Conservation (phyloP, 2,888 invertebrate species). For the Acanthosepion esculentum region DNA sequence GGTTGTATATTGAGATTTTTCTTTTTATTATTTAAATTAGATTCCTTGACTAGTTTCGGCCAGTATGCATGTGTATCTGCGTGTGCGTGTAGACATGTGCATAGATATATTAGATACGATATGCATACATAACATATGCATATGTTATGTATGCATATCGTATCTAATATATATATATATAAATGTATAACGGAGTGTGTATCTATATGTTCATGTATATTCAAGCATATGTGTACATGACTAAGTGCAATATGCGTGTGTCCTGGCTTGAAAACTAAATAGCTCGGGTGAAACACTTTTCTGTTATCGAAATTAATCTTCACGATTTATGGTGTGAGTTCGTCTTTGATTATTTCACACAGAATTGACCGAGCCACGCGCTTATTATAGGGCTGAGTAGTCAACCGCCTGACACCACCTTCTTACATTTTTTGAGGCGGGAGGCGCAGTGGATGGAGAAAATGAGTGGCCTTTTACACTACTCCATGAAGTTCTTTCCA, state of each 20-base stretch:
- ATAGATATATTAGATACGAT: no score
- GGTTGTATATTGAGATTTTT: no score
- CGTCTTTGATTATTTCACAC: slow-evolving; percentile 1
- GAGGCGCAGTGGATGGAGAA: background rate
- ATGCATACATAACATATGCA: no score
- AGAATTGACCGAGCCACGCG: background rate
- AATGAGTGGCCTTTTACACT: background rate
- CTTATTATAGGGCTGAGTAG: background rate
- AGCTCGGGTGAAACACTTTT: background rate
- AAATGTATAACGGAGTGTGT: no score
- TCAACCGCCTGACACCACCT: slow-evolving; percentile 2
- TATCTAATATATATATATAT: no score
- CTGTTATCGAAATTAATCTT: background rate
- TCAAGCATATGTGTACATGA: background rate
- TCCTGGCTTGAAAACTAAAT: background rate
- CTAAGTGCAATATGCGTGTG: background rate
- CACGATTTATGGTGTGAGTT: background rate
- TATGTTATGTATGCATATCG: no score
- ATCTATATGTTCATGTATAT: background rate
- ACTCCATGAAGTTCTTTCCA: background rate
- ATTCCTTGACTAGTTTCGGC: no score
- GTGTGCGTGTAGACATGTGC: no score
- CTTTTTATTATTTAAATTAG: no score
- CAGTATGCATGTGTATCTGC: no score
- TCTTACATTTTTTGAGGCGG: background rate